Percentiles rank a stretch among this genome's conserved stretches.
Conservation (phyloP, 2,797 vertebrate genomes). For the Alfaro cultratus region DNA sequence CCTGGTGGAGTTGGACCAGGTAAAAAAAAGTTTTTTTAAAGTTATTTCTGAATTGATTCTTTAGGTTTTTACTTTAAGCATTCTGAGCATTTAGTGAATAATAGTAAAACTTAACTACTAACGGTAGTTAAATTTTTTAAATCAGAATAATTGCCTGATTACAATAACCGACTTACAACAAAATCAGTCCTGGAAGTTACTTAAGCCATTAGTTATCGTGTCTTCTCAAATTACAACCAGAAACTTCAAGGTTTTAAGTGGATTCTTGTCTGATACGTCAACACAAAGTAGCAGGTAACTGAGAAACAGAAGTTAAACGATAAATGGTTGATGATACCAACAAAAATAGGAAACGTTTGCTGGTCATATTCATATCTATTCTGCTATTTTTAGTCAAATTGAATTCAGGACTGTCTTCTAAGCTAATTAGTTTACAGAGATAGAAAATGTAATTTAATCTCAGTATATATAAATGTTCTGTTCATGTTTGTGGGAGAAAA, state of each 20-base stretch:
- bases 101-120: conserved; percentile 17
- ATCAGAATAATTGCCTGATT: neutral
- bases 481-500: neutral
- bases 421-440: neutral
- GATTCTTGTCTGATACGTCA: neutral
- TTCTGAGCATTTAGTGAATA: neutral
- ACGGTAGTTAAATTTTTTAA: conserved; percentile 1
- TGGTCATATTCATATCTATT: neutral
- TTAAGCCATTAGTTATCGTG: neutral
- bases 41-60: neutral
- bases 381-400: neutral
- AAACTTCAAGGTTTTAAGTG: neutral
- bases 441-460: neutral
- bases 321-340: neutral
- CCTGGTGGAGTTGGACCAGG: conserved; percentile 39
- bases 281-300: neutral
- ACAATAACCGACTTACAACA: neutral
- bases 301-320: neutral
- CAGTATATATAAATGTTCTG: neutral
- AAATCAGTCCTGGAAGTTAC: neutral
- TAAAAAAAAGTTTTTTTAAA: neutral
- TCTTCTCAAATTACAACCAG: neutral
- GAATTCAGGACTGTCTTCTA: neutral
- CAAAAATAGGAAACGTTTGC: neutral
- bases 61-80: neutral